Evolutionary conservation across 2,797 vertebrate genomes (phyloP).

Genomic region (Anableps anableps): DNA sequence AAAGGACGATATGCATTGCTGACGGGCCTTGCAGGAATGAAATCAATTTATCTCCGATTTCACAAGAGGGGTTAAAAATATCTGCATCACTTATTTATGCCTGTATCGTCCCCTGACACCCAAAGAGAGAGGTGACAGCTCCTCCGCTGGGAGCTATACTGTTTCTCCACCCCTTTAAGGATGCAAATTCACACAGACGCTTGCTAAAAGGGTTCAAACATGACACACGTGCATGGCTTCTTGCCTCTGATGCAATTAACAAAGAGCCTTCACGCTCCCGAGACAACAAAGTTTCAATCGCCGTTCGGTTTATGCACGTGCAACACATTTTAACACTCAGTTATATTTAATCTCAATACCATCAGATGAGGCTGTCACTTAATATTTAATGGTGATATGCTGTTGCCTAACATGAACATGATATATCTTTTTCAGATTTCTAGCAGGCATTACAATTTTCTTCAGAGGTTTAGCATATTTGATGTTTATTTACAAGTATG

Average conservation of each 20-base stretch:
- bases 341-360: not conserved
- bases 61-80: slow-evolving; percentile 72
- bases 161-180: slow-evolving; percentile 37
- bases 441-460: not conserved
- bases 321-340: not conserved
- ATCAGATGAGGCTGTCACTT: not conserved
- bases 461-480: not conserved
- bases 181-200: slow-evolving; percentile 41
- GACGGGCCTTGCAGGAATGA: slow-evolving; percentile 67
- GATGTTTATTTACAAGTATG: not conserved
- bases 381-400: not conserved
- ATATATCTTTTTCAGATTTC: not conserved
- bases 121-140: slow-evolving; percentile 51
- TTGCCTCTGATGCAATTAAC: slow-evolving; percentile 13
- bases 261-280: not conserved
- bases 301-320: not conserved
- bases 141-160: slow-evolving; percentile 33
- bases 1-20: slow-evolving; percentile 69
- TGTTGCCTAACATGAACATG: not conserved
- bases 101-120: slow-evolving; percentile 45
- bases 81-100: slow-evolving; percentile 70
- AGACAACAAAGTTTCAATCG: not conserved
- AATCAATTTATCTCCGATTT: slow-evolving; percentile 79
- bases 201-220: slow-evolving; percentile 29
- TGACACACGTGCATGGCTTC: slow-evolving; percentile 4